These are phyloP conservation scores for Chymomyza amoena DNA, from an alignment of 2,888 invertebrate species.

Conservation along the genomic window DNA sequence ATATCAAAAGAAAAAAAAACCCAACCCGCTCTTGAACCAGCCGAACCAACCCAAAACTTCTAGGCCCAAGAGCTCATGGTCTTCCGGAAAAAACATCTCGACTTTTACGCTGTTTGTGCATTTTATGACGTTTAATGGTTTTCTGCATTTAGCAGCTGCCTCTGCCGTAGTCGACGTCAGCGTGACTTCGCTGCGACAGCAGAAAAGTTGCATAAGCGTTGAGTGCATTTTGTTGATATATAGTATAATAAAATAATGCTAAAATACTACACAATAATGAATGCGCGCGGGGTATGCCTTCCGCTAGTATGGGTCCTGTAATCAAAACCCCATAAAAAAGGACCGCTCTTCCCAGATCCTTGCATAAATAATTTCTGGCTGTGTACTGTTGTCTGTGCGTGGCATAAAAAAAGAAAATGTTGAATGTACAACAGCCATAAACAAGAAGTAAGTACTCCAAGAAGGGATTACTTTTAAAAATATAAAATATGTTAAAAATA, in stretches of 20 bases:
- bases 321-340: not conserved
- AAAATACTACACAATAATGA: too few species aligned
- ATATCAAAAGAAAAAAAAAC: constrained; percentile 65
- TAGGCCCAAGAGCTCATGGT: not conserved
- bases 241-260: too few species aligned
- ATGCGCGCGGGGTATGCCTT: constrained; percentile 28
- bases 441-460: constrained; percentile 37
- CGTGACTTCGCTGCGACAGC: too few species aligned
- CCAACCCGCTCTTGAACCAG: constrained; percentile 6
- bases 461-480: constrained; percentile 25
- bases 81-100: constrained; percentile 12
- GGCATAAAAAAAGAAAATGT: constrained; percentile 68
- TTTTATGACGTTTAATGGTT: constrained; percentile 74
- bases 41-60: constrained; percentile 6
- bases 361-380: not conserved
- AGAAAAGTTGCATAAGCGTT: too few species aligned
- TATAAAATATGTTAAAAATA: constrained; percentile 71
- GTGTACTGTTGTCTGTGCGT: constrained; percentile 20
- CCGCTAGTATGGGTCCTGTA: not conserved
- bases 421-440: constrained; percentile 21
- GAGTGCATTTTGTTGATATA: too few species aligned
- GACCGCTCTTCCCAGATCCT: too few species aligned
- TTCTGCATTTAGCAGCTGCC: constrained; percentile 71
- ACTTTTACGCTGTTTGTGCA: constrained; percentile 66
- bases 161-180: constrained; percentile 26